Evolutionary conservation across 2,888 invertebrate genomes (phyloP).

Genomic region (Cephus pygmeus): DNA sequence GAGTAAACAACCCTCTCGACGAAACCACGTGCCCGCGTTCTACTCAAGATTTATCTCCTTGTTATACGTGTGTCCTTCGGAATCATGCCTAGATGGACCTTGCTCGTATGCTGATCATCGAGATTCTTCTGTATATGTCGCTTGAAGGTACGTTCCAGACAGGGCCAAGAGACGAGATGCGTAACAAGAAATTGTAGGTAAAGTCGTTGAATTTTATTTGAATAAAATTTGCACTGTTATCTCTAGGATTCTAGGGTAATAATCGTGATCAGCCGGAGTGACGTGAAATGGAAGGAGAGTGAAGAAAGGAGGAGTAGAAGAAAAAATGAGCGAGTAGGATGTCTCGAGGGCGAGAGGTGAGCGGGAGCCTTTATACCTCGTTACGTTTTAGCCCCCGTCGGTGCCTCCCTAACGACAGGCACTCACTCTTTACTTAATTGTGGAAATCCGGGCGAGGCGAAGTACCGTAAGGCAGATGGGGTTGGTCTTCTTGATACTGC

Average conservation of each 20-base stretch:
- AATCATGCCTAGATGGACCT: constrained; percentile 1
- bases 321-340: not conserved
- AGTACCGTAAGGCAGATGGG: constrained; percentile 16
- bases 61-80: not conserved
- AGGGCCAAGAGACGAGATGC: not conserved
- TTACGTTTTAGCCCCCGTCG: constrained; percentile 26
- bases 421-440: constrained; percentile 58
- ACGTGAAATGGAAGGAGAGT: not conserved
- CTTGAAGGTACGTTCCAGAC: not conserved
- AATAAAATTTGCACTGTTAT: not conserved
- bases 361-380: constrained; percentile 28
- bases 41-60: constrained; percentile 27
- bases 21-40: constrained; percentile 28
- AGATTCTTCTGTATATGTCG: not conserved
- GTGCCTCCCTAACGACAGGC: constrained; percentile 35
- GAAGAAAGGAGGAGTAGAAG: not conserved
- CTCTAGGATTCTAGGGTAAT: not conserved
- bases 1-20: constrained; percentile 50
- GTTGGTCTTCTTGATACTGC: not conserved
- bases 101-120: not conserved
- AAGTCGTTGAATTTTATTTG: not conserved
- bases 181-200: not conserved
- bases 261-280: not conserved
- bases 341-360: not conserved
- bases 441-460: constrained; percentile 49